Conservation (phyloP, 2,888 invertebrate genomes). For the Orchestes rusci region DNA sequence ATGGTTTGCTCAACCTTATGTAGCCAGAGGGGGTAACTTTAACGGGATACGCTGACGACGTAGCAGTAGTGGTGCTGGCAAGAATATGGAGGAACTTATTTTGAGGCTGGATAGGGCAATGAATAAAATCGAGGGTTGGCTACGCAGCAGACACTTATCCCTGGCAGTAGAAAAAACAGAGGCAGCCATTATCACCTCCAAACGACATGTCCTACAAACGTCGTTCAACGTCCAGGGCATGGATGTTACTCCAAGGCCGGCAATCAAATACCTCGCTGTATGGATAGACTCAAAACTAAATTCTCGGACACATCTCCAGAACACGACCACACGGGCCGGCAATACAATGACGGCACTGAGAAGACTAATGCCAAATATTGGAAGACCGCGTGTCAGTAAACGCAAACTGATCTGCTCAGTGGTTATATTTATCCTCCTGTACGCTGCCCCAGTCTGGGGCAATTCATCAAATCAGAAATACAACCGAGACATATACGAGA, state of each 20-base stretch:
- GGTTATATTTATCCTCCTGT: neutral
- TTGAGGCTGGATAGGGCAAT: neutral
- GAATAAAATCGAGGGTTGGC: conserved; percentile 4
- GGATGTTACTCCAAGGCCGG: neutral
- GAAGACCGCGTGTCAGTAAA: neutral
- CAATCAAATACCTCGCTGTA: conserved; percentile 2
- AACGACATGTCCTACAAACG: neutral
- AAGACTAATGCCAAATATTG: neutral
- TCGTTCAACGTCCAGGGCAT: neutral
- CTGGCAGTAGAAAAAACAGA: conserved; percentile 12
- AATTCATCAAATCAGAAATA: neutral
- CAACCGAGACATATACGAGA: neutral
- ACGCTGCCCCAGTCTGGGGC: conserved; percentile 1
- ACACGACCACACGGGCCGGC: neutral
- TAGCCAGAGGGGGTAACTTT: neutral
- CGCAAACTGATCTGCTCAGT: neutral
- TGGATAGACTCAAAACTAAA: neutral
- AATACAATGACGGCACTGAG: neutral
- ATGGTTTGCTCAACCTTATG: neutral
- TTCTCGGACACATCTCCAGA: neutral
- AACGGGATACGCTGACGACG: neutral
- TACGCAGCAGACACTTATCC: conserved; percentile 2
- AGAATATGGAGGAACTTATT: neutral
- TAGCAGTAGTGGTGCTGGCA: neutral
- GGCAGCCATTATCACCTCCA: conserved; percentile 4